phyloP scores from a whole-genome alignment of 2,797 vertebrate species.

The Lepus townsendii region DNA sequence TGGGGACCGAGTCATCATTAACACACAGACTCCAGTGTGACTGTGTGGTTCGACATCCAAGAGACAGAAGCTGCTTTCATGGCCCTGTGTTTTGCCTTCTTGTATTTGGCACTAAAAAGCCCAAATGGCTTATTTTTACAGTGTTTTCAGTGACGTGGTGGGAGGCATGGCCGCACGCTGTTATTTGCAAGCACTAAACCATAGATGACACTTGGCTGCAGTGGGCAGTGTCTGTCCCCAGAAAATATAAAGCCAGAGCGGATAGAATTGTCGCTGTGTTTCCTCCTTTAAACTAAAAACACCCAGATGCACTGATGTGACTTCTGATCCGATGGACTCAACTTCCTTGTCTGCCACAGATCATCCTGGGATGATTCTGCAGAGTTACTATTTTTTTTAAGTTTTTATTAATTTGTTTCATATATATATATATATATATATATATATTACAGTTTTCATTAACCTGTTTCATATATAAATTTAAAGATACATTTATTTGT shows the following conservation, averaged over 20 bases:
- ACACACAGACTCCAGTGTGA: constrained; percentile 70
- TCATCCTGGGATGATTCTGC: constrained; percentile 52
- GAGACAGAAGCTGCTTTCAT: constrained; percentile 42
- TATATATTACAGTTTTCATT: too few relatives aligned
- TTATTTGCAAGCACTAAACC: constrained; percentile 59
- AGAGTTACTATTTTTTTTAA: constrained; percentile 66
- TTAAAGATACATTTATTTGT: too few relatives aligned
- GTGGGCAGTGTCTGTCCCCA: constrained; percentile 61
- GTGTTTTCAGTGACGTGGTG: constrained; percentile 54
- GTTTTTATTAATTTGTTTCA: constrained; percentile 35
- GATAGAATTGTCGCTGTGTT: constrained; percentile 45
- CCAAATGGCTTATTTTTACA: constrained; percentile 58
- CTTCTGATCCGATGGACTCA: constrained; percentile 54
- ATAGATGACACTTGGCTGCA: constrained; percentile 50
- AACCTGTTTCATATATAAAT: too few relatives aligned
- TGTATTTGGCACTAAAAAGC: constrained; percentile 42
- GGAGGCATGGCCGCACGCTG: constrained; percentile 28
- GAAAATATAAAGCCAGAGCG: constrained; percentile 59
- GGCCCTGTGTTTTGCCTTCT: constrained; percentile 47
- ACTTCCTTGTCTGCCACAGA: constrained; percentile 64
- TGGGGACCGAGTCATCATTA: constrained; percentile 46
- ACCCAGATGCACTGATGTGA: neutral
- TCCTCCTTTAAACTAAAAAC: constrained; percentile 46
- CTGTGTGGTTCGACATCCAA: neutral
- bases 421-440: too few relatives aligned